Conservation (phyloP, 35 echinoderm and acorn worm species). For the Holothuria glaberrima region DNA sequence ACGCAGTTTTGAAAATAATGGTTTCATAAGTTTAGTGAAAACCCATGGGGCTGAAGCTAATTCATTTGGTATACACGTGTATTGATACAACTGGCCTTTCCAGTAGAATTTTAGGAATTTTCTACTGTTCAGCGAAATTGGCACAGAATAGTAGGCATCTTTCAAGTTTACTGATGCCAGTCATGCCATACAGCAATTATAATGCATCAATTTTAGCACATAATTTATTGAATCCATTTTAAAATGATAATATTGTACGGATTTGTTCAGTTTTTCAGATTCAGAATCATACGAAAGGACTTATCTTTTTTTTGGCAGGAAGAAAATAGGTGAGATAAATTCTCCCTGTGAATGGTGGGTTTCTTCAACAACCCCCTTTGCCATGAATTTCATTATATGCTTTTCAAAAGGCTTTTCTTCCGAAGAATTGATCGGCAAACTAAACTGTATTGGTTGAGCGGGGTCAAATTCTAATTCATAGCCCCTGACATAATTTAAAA, state of each 20-base stretch:
- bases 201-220: background rate
- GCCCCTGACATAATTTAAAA: no score
- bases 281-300: no score
- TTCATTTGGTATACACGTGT: no score
- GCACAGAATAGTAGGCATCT: no score
- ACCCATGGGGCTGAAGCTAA: no score
- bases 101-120: no score
- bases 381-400: background rate
- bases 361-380: background rate
- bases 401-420: background rate
- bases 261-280: constrained; percentile 50
- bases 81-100: no score
- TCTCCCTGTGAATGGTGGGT: constrained; percentile 8
- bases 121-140: no score
- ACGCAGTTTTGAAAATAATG: no score
- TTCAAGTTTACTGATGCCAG: no score
- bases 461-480: background rate
- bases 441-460: background rate
- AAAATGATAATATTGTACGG: constrained; percentile 55
- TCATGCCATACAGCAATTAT: constrained; percentile 11
- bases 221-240: constrained; percentile 63
- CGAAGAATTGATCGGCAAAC: background rate
- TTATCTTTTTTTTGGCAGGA: no score
- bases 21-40: no score
- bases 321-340: constrained; percentile 17